Evolutionary conservation across 92 coral and sea anemone genomes (phyloP).

Genomic region (Scolanthus callimorphus): DNA sequence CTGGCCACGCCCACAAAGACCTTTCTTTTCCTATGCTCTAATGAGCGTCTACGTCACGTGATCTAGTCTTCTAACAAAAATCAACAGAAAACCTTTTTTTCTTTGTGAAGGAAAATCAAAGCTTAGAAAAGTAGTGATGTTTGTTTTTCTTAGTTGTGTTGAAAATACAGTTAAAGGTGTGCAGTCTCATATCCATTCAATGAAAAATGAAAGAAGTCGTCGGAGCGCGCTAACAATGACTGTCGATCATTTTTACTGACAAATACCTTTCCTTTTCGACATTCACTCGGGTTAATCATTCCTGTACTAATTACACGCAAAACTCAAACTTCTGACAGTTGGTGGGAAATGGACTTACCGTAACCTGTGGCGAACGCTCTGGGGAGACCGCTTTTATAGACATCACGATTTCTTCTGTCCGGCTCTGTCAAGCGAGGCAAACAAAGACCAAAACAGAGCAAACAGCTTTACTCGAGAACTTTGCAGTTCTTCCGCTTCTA

Average conservation of each 20-base stretch:
- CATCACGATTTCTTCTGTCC: too few species aligned
- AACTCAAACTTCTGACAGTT: not conserved
- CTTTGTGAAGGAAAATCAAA: not conserved
- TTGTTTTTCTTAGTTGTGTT: too few species aligned
- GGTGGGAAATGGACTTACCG: slow-evolving; percentile 38
- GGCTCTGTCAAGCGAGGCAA: too few species aligned
- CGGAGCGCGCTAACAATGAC: not conserved
- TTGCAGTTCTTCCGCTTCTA: too few species aligned
- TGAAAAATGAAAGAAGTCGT: too few species aligned
- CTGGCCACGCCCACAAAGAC: slow-evolving; percentile 7
- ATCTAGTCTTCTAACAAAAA: not conserved
- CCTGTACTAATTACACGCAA: slow-evolving; percentile 7
- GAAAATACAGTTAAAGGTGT: too few species aligned
- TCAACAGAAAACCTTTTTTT: too few species aligned
- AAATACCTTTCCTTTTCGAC: slow-evolving; percentile 23
- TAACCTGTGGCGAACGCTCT: slow-evolving; percentile 24
- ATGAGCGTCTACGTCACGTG: not conserved
- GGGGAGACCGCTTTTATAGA: too few species aligned
- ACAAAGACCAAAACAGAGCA: too few species aligned
- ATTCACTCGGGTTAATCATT: slow-evolving; percentile 24
- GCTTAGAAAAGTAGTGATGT: not conserved
- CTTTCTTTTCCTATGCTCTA: too few species aligned
- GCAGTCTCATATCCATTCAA: too few species aligned
- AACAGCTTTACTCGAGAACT: too few species aligned
- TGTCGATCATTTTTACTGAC: slow-evolving; percentile 36